These are phyloP conservation scores for Zygaena filipendulae DNA, from an alignment of 2,888 invertebrate species.

Conservation along the genomic window DNA sequence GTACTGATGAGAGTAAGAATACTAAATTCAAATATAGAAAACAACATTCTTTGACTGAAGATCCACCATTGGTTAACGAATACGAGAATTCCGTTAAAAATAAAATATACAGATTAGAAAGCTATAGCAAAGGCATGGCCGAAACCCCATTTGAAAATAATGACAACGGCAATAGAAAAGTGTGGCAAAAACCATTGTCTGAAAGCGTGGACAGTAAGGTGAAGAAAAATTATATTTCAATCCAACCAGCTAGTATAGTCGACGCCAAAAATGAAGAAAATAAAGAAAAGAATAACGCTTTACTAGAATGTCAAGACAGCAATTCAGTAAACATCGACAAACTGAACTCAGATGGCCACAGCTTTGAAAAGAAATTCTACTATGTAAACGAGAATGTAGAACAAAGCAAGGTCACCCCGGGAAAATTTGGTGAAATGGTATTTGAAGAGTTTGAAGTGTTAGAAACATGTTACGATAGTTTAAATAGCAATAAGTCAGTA, in stretches of 20 bases:
- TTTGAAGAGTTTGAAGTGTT: slow-evolving; percentile 84
- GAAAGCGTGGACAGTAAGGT: slow-evolving; percentile 20
- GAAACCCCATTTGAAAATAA: slow-evolving; percentile 55
- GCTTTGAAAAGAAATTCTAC: slow-evolving; percentile 69
- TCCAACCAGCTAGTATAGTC: slow-evolving; percentile 20
- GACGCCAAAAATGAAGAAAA: slow-evolving; percentile 18
- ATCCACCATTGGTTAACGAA: slow-evolving; percentile 51
- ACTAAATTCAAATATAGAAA: slow-evolving; percentile 49
- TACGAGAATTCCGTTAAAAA: slow-evolving; percentile 62
- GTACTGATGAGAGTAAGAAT: slow-evolving; percentile 69
- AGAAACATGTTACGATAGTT: slow-evolving; percentile 70
- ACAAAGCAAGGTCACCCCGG: slow-evolving; percentile 64
- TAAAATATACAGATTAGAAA: slow-evolving; percentile 60
- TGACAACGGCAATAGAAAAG: slow-evolving; percentile 33
- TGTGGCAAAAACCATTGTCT: slow-evolving; percentile 21
- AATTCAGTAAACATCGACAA: slow-evolving; percentile 26
- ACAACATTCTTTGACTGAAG: slow-evolving; percentile 40
- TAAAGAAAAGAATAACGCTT: slow-evolving; percentile 20
- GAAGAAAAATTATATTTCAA: too few relatives aligned
- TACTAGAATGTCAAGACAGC: slow-evolving; percentile 10
- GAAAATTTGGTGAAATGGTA: slow-evolving; percentile 84
- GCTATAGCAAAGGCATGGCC: slow-evolving; percentile 55
- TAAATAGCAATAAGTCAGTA: slow-evolving; percentile 67
- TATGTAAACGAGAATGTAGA: slow-evolving; percentile 69
- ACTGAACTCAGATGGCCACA: slow-evolving; percentile 32